Base-by-base conservation (phyloP, 2,797 vertebrate species). In the Hephaestus fuliginosus region DNA sequence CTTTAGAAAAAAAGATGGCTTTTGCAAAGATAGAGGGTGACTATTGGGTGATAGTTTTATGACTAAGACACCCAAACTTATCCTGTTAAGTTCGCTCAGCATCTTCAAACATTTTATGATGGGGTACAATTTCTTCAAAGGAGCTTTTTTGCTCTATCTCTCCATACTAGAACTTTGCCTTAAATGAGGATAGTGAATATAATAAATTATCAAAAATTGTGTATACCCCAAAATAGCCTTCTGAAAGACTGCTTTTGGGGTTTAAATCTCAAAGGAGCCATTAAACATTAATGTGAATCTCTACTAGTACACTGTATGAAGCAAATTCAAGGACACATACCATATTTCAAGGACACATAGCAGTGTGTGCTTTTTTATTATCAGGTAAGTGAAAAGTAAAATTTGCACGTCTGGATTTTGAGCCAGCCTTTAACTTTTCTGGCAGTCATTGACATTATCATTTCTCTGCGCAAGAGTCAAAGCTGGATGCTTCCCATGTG, bases 281-380 rank as follows among this genome's bases (percentile, higher is more conserved):
- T 87, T 88, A 73, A 62, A 72, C 1, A 0, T 67, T 69, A 39
- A 84, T 73, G 17, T 53, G 5, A 78, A 78, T 49, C 12, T 74
- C 43, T 56, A 56, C 33, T n/a, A 66, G 65, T 68, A 36, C 3
- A 63, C 25, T 66, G 36, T n/a, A 74, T 25, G 43, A 63, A 69
- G 36, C 43, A 43, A 7, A 51, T 62, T 46, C 10, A 67, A 52
- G 11, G 25, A 22, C n/a, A 53, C n/a, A 25, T 15, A 56, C 36
- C 3, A 68, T 43, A 25, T 77, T 63, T 71, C 3, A 67, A 73
- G 67, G 72, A 69, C 63, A 58, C 33, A 39, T 48, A 56, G 5
- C 17, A 68, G 17, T 18, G 10, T 44, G n/a, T 64, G 7, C 11
- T 49, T 67, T 53, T 44, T 28, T 66, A 60, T 53, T 55, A 13